Evolutionary conservation across 2,888 invertebrate species (phyloP).

Genomic region (Dryococelus australis): DNA sequence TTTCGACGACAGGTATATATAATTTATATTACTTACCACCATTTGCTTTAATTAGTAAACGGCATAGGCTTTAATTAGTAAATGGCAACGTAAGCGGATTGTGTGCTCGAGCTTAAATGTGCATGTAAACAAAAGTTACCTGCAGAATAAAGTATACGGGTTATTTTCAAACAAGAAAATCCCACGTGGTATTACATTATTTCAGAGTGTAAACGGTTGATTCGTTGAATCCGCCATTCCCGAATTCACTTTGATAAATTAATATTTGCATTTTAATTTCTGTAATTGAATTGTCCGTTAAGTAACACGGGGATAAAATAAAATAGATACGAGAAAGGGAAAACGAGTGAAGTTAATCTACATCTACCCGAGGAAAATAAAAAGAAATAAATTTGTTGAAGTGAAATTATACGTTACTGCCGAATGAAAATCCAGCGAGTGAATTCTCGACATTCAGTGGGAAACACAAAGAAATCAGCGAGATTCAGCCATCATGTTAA

Average conservation of each 20-base stretch:
- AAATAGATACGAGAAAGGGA: too few relatives aligned
- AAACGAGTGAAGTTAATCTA: too few relatives aligned
- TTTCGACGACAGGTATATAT: too few relatives aligned
- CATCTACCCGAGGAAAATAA: too few relatives aligned
- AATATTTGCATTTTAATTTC: background rate
- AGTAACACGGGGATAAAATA: too few relatives aligned
- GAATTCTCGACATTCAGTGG: too few relatives aligned
- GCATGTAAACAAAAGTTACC: background rate
- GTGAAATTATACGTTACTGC: too few relatives aligned
- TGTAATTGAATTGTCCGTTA: background rate
- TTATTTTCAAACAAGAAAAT: background rate
- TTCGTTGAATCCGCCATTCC: background rate
- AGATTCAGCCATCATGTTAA: too few relatives aligned
- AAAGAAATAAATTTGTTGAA: too few relatives aligned
- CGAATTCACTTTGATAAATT: background rate
- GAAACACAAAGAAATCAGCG: too few relatives aligned
- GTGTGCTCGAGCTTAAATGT: background rate
- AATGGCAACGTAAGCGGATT: background rate
- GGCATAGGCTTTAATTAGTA: background rate
- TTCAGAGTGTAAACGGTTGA: background rate
- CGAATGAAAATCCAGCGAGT: too few relatives aligned
- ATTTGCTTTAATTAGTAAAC: background rate
- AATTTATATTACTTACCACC: too few relatives aligned
- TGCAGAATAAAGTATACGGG: background rate
- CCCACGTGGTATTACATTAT: background rate